A percentile compares a stretch with the other conserved stretches of the same genome.
These are phyloP conservation scores for Hyles euphorbiae DNA, from an alignment of 1,140 invertebrate genomes.

Conservation along the genomic window DNA sequence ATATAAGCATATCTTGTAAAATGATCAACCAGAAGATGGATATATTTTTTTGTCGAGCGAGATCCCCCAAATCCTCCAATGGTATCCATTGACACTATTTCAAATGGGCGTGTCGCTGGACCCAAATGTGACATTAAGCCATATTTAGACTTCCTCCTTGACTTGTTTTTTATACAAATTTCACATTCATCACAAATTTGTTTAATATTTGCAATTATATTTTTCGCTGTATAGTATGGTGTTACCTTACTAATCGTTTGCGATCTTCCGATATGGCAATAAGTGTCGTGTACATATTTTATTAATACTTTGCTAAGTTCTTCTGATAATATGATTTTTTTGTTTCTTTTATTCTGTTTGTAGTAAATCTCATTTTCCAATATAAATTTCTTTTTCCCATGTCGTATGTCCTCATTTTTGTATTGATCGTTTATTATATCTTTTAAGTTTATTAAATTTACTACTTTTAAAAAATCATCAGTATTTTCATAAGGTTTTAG, in stretches of 20 bases:
- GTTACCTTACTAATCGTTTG: slow-evolving; percentile 10
- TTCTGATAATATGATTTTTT: slow-evolving; percentile 26
- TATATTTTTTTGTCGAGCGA: slow-evolving; percentile 10
- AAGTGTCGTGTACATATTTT: slow-evolving; percentile 25
- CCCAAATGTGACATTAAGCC: slow-evolving; percentile 13
- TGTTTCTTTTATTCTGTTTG: slow-evolving; percentile 12
- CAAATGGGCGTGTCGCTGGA: slow-evolving; percentile 7
- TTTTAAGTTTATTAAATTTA: slow-evolving; percentile 8
- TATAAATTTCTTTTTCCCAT: slow-evolving; percentile 7
- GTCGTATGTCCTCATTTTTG: slow-evolving; percentile 11
- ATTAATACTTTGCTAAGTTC: slow-evolving; percentile 27
- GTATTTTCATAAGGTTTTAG: slow-evolving; percentile 8
- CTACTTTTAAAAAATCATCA: slow-evolving; percentile 11
- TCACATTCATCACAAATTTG: slow-evolving; percentile 16
- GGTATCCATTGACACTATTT: neutral
- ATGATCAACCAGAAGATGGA: neutral
- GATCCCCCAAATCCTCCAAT: slow-evolving; percentile 12
- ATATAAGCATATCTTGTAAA: slow-evolving; percentile 14
- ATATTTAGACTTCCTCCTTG: slow-evolving; percentile 6
- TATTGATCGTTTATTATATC: slow-evolving; percentile 8
- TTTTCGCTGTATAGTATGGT: slow-evolving; percentile 11
- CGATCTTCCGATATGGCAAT: slow-evolving; percentile 26
- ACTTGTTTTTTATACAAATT: slow-evolving; percentile 1
- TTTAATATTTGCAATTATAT: slow-evolving; percentile 11
- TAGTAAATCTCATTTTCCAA: slow-evolving; percentile 9